Evolutionary conservation across 2,888 invertebrate species (phyloP).

Genomic region (Craniophora ligustri): DNA sequence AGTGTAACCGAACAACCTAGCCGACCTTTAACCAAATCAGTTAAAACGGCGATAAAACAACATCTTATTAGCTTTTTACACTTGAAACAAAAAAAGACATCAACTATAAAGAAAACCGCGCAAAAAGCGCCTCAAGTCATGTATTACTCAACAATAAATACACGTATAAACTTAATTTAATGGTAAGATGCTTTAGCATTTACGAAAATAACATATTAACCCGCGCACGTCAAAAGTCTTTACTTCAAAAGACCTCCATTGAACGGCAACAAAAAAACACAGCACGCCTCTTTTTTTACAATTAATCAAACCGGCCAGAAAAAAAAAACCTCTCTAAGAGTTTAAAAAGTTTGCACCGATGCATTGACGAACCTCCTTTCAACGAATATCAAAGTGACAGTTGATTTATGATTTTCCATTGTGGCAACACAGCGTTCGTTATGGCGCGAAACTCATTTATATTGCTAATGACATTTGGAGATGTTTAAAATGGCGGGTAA

Average conservation of each 20-base stretch:
- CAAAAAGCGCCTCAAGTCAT: constrained; percentile 19
- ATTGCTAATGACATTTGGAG: constrained; percentile 83
- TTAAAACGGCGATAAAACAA: no score
- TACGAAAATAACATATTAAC: constrained; percentile 58
- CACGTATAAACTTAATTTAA: constrained; percentile 54
- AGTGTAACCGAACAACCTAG: no score
- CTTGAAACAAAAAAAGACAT: constrained; percentile 26
- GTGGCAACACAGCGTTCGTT: constrained; percentile 82
- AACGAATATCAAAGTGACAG: constrained; percentile 84
- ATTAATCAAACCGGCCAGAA: constrained; percentile 76
- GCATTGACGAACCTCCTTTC: constrained; percentile 85
- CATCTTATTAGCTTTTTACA: no score
- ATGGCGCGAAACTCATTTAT: constrained; percentile 86
- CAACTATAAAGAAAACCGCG: constrained; percentile 22
- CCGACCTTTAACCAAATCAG: no score
- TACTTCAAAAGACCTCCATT: constrained; percentile 66
- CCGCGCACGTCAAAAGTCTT: constrained; percentile 54
- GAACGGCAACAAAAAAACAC: constrained; percentile 57
- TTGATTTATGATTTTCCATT: constrained; percentile 85
- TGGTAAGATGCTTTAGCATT: constrained; percentile 53
- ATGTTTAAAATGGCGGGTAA: constrained; percentile 79
- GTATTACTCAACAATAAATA: constrained; percentile 40
- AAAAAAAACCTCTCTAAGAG: constrained; percentile 70
- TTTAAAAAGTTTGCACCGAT: constrained; percentile 84
- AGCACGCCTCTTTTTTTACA: constrained; percentile 70